phyloP scores from a whole-genome alignment of 2,113 vertebrate genomes.

The Columbina picui region DNA sequence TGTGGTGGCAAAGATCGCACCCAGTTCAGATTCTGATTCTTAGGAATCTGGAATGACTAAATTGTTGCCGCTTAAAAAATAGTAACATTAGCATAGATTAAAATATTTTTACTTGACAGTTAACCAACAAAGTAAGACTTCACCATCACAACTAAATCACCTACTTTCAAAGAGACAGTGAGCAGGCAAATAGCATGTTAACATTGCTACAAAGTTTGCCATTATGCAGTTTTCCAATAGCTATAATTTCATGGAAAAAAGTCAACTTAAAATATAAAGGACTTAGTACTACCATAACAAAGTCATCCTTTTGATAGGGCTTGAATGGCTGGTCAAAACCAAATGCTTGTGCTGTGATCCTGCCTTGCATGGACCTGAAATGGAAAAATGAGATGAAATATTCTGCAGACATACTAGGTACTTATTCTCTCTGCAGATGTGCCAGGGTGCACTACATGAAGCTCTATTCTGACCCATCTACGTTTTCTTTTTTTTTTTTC shows the following conservation, averaged over 20 bases:
- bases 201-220: background rate
- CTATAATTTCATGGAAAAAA: background rate
- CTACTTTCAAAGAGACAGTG: background rate
- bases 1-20: background rate
- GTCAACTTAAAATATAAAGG: background rate
- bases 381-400: background rate
- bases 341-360: conserved; percentile 75
- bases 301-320: conserved; percentile 76
- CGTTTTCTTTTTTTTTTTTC: background rate
- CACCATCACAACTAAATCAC: background rate
- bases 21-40: background rate
- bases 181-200: background rate
- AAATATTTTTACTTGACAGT: conserved; percentile 24
- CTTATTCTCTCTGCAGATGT: background rate
- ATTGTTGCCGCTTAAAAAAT: background rate
- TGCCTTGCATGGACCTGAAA: conserved; percentile 81
- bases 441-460: background rate
- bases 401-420: background rate
- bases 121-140: background rate
- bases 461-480: background rate
- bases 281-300: conserved; percentile 72
- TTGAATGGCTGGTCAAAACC: conserved; percentile 79
- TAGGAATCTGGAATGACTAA: background rate
- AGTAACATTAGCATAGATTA: background rate
- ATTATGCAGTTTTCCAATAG: background rate